These are phyloP conservation scores for Podarcis lilfordi DNA, from an alignment of 2,797 vertebrate species.

Conservation along the genomic window DNA sequence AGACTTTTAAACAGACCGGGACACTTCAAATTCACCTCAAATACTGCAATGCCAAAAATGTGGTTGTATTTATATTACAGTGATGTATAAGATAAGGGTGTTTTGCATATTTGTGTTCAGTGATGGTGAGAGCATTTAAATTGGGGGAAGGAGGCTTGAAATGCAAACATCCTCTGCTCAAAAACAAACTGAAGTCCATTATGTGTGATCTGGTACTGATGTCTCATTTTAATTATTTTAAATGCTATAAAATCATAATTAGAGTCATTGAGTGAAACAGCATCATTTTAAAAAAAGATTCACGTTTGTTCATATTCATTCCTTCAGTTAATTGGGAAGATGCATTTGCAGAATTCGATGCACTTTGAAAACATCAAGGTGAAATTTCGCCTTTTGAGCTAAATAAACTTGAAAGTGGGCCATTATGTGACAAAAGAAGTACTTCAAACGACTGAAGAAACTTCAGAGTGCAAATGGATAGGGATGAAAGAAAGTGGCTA, in stretches of 20 bases:
- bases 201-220: background rate
- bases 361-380: constrained; percentile 13
- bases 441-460: constrained; percentile 15
- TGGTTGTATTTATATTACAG: too few relatives aligned
- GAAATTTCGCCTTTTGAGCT: background rate
- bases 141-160: background rate
- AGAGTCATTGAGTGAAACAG: background rate
- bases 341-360: background rate
- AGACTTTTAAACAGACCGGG: background rate
- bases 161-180: background rate
- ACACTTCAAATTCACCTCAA: background rate
- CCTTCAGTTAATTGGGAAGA: background rate
- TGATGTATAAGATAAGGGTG: too few relatives aligned
- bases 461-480: constrained; percentile 13
- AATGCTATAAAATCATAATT: background rate
- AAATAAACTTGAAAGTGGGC: constrained; percentile 10
- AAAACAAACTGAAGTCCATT: background rate
- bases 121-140: background rate
- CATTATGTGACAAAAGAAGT: constrained; percentile 2
- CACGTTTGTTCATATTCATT: background rate
- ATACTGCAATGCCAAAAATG: background rate
- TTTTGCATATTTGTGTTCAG: background rate
- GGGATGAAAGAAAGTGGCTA: constrained; percentile 20
- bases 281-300: background rate
- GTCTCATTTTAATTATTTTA: background rate